Percentiles rank a stretch among this genome's conserved stretches.
Evolutionary conservation across 2,888 invertebrate genomes (phyloP).

Genomic region (Neocrepidodera transversa): DNA sequence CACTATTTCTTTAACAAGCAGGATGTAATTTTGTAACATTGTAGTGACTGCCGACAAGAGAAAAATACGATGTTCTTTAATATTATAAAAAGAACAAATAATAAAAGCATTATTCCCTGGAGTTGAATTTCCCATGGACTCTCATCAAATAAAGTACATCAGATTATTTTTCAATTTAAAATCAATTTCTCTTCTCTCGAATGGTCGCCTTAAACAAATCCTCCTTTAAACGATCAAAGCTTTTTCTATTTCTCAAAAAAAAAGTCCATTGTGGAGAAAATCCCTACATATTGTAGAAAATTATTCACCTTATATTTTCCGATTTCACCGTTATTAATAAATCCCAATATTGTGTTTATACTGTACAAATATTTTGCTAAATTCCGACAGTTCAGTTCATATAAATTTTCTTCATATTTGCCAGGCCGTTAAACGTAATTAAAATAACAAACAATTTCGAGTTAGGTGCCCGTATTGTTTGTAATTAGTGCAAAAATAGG

Average conservation of each 20-base stretch:
- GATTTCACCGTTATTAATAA: neutral
- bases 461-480: neutral
- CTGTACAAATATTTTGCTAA: neutral
- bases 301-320: too few species aligned
- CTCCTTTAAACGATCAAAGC: neutral
- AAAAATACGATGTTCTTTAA: too few species aligned
- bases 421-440: neutral
- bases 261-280: neutral
- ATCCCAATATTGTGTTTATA: neutral
- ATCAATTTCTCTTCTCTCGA: constrained; percentile 22
- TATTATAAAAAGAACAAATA: too few species aligned
- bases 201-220: constrained; percentile 24
- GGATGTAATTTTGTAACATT: too few species aligned
- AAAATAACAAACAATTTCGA: neutral
- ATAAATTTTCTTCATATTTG: constrained; percentile 4
- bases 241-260: neutral
- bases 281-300: too few species aligned
- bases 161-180: constrained; percentile 24
- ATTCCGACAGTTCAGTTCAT: neutral
- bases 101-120: too few species aligned
- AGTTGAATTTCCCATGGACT: neutral
- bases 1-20: too few species aligned
- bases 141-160: constrained; percentile 21
- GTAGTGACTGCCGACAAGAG: too few species aligned
- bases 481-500: neutral